These are phyloP conservation scores for Cerastoderma edule DNA, from an alignment of 2,888 invertebrate species.

Conservation along the genomic window DNA sequence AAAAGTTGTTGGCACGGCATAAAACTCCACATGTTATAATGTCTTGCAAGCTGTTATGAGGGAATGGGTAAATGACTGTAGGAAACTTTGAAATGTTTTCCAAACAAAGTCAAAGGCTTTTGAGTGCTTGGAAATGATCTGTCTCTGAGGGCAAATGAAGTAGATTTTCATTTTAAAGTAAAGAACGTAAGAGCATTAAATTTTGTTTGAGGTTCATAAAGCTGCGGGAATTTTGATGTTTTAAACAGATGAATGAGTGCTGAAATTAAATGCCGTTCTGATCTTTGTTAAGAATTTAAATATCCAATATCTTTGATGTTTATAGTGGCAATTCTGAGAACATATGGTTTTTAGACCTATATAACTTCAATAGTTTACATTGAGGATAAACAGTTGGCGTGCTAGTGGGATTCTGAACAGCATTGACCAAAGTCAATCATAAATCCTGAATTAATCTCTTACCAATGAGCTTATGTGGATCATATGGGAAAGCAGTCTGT, in stretches of 20 bases:
- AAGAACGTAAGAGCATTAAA: constrained; percentile 47
- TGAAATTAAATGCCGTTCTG: constrained; percentile 34
- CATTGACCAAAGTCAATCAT: constrained; percentile 62
- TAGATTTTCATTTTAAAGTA: constrained; percentile 43
- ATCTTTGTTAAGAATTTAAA: constrained; percentile 58
- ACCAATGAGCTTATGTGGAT: too few species aligned
- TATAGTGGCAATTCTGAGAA: constrained; percentile 50
- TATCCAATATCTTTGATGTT: constrained; percentile 58
- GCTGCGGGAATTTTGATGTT: constrained; percentile 60
- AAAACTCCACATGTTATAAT: too few species aligned
- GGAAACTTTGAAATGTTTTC: constrained; percentile 53
- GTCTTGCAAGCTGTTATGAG: too few species aligned
- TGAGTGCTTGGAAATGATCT: constrained; percentile 25
- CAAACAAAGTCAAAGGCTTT: constrained; percentile 48
- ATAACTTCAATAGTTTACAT: constrained; percentile 61
- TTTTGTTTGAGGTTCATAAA: constrained; percentile 42
- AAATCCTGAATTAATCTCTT: constrained; percentile 56
- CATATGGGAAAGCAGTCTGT: too few species aligned
- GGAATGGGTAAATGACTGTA: constrained; percentile 34
- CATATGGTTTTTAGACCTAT: constrained; percentile 57
- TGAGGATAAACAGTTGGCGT: constrained; percentile 49
- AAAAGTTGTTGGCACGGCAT: too few species aligned
- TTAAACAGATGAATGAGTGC: constrained; percentile 57
- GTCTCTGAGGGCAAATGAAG: constrained; percentile 48
- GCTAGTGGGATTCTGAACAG: constrained; percentile 39